Conservation (phyloP, 92 coral and sea anemone genomes). For the Palythoa grandiflora region DNA sequence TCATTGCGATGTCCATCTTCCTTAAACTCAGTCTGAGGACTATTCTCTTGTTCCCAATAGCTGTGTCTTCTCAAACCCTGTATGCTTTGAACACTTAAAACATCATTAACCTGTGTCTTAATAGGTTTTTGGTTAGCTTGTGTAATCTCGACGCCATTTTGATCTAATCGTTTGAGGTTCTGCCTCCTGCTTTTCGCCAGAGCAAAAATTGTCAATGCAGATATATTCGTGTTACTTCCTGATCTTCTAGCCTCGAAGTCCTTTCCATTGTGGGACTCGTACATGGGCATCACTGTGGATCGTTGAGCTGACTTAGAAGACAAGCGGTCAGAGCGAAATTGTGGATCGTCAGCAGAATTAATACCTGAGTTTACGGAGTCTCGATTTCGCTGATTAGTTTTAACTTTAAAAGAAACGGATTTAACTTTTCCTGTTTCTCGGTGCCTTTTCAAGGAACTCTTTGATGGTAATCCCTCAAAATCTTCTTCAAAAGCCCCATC, state of each 20-base stretch:
- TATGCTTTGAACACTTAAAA: neutral
- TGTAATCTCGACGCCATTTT: neutral
- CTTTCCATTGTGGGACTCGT: slow-evolving; percentile 54
- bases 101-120: slow-evolving; percentile 10
- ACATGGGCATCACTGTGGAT: slow-evolving; percentile 55
- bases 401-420: slow-evolving; percentile 39
- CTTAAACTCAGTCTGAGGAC: neutral
- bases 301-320: neutral
- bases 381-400: slow-evolving; percentile 20
- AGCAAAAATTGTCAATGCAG: slow-evolving; percentile 87
- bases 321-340: neutral
- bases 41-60: neutral
- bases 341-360: slow-evolving; percentile 4
- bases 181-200: slow-evolving; percentile 79
- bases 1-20: slow-evolving; percentile 2
- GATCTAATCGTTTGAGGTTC: slow-evolving; percentile 38
- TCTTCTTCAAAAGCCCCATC: neutral
- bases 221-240: slow-evolving; percentile 51
- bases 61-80: neutral
- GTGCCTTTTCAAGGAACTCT: slow-evolving; percentile 17
- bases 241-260: slow-evolving; percentile 55
- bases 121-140: neutral
- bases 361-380: neutral
- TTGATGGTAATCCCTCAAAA: neutral
- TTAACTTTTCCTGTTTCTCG: slow-evolving; percentile 1